These are phyloP conservation scores for Zoanthus sociatus DNA, from an alignment of 92 coral and sea anemone species.

Conservation along the genomic window DNA sequence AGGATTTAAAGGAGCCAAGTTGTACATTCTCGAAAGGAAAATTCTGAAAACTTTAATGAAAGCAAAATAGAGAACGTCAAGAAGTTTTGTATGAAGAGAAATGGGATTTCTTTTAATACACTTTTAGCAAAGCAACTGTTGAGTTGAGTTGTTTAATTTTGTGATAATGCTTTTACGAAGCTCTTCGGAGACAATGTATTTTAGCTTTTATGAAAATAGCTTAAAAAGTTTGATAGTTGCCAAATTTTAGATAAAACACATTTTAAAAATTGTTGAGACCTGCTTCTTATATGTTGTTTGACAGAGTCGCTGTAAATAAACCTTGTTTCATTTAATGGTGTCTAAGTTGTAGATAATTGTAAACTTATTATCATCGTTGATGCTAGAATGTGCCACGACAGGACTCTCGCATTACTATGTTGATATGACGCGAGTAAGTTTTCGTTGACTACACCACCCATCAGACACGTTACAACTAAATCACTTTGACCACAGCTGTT, in stretches of 20 bases:
- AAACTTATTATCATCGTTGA: not conserved
- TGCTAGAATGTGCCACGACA: too few relatives aligned
- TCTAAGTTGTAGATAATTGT: not conserved
- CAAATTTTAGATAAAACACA: not conserved
- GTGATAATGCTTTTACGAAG: not conserved
- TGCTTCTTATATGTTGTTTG: not conserved
- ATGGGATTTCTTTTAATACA: not conserved
- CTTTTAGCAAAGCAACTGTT: not conserved
- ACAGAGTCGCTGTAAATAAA: constrained; percentile 4
- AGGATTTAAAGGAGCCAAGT: not conserved
- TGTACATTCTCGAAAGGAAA: not conserved
- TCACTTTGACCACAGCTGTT: too few relatives aligned
- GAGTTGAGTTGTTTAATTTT: not conserved
- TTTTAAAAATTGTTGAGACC: not conserved
- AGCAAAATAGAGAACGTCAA: not conserved
- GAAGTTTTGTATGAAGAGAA: not conserved
- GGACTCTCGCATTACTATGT: too few relatives aligned
- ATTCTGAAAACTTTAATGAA: not conserved
- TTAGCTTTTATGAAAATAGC: not conserved
- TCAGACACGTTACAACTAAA: too few relatives aligned
- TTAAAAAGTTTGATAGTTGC: not conserved
- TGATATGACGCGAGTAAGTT: too few relatives aligned
- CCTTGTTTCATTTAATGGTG: not conserved
- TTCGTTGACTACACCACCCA: too few relatives aligned
- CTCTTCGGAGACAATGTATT: not conserved